These are phyloP conservation scores for Agrochola lychnidis DNA, from an alignment of 2,888 invertebrate genomes.

Conservation along the genomic window DNA sequence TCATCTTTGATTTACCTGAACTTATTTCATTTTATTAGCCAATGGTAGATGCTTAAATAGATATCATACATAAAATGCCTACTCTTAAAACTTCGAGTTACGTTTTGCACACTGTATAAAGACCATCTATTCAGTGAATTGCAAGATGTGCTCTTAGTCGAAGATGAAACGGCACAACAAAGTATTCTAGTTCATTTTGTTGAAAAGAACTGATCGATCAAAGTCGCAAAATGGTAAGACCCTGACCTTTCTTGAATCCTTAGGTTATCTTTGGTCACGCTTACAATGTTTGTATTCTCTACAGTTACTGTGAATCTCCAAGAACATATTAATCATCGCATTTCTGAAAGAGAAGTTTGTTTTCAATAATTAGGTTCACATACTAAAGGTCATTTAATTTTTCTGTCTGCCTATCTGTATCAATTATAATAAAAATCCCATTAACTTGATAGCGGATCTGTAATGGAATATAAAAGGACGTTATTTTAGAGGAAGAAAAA, in stretches of 20 bases:
- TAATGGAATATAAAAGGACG: slow-evolving; percentile 65
- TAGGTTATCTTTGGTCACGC: slow-evolving; percentile 44
- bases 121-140: slow-evolving; percentile 23
- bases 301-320: neutral
- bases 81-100: neutral
- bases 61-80: neutral
- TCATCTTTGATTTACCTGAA: neutral
- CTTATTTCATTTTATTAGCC: neutral
- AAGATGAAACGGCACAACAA: slow-evolving; percentile 34
- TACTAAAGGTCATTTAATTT: neutral
- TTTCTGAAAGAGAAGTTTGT: neutral
- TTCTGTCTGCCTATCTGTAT: neutral
- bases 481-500: slow-evolving; percentile 55
- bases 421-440: slow-evolving; percentile 56
- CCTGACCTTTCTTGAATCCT: slow-evolving; percentile 47
- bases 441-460: slow-evolving; percentile 54
- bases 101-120: slow-evolving; percentile 29
- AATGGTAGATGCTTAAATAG: neutral
- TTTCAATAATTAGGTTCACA: neutral
- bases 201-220: slow-evolving; percentile 45
- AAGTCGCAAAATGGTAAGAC: slow-evolving; percentile 21
- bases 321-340: neutral
- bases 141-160: slow-evolving; percentile 24
- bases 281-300: slow-evolving; percentile 24
- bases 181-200: slow-evolving; percentile 21